Base-by-base conservation (phyloP, 2,113 vertebrate genomes). In the Nannobrachium achirus region DNA sequence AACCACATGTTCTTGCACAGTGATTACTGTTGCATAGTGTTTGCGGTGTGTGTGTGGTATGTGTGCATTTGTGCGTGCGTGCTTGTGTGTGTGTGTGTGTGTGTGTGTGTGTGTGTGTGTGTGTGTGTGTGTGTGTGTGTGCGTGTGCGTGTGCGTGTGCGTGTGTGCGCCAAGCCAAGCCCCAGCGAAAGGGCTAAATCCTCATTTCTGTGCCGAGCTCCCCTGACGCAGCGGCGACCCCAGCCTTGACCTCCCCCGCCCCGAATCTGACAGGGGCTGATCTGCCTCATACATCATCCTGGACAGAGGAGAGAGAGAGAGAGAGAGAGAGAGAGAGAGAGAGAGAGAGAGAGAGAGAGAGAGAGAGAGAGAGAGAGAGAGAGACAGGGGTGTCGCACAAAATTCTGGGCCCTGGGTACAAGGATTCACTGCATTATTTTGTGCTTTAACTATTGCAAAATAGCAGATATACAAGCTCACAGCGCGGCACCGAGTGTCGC, bases 221-320 rank as follows among this genome's bases (percentile, higher is more conserved):
- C 79, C 83, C 73, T 70, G 80, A 83, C 38, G 63, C 77, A 79
- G 75, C 7, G 39, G 44, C 85, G 82, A 88, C 85, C 89, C 81
- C 71, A 72, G 75, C 80, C 71, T 64, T 80, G 83, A 91, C 89
- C 89, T 80, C 38, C 65, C 75, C 81, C 81, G 80, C 87, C 83
- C 84, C 63, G 80, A 85, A 72, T 88, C 80, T 84, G 88, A 88
- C 86, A 82, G 76, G 59, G 60, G 70, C 75, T 89, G 81, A 87
- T 89, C 83, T 78, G 80, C 82, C 86, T 87, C 88, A 88, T 90
- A 88, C 90, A 87, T 91, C 86, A 90, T 89, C 77, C 0, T 11
- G 40, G 39, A 59, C n/a, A 44, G 40, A 3, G 78, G 67, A 65
- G 61, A 70, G 71, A 52, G 59, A 45, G 68, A 25, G 38, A 66